Evolutionary conservation across 2,888 invertebrate genomes (phyloP), one percentile per base, ranked within the genome.

Genomic region (Hermaeophaga mercurialis): DNA sequence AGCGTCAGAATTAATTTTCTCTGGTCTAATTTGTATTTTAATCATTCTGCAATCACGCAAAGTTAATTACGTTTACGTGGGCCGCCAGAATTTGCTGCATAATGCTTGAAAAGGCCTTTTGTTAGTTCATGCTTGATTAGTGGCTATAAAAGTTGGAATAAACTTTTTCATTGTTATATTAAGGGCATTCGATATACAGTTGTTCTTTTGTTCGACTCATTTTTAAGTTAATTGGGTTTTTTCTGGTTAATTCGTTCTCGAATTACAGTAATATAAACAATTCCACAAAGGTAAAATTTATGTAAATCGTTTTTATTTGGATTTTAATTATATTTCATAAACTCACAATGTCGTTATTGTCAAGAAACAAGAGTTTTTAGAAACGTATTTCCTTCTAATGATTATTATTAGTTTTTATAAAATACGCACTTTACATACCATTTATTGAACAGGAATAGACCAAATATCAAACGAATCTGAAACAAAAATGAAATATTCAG

Each of bases 1-100:
- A 22, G 34, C 72, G 73, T 73, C 73, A 72, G 70, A 72, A 73
- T 73, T 74, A 75, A 76, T 75, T 76, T 75, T 73, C 73, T 71
- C 70, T 68, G 66, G 67, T 67, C 66, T 73, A 75, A 77, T 77
- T 77, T 77, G 76, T 75, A 76, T 77, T 77, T 77, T 77, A 77
- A 77, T 77, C 76, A 75, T 72, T 73, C 66, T 65, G 66, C 66
- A 70, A 75, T 74, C 77, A 77, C 77, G 77, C 76, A 73, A 77
- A 71, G 67, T 70, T 76, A 76, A 77, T 77, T 77, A 76, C 73
- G 69, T 71, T 70, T 70, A 72, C 71, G 73, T 73, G 73, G 71
- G 69, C 67, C 68, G 70, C 72, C 68, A 69, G 70, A 66, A 65
- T 68, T 68, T 67, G 62, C 67, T 65, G 66, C 56, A 59, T 59